A percentile compares a stretch with the other conserved stretches of the same genome.
phyloP scores from a whole-genome alignment of 2,888 invertebrate species.

The Athrips mouffetella region DNA sequence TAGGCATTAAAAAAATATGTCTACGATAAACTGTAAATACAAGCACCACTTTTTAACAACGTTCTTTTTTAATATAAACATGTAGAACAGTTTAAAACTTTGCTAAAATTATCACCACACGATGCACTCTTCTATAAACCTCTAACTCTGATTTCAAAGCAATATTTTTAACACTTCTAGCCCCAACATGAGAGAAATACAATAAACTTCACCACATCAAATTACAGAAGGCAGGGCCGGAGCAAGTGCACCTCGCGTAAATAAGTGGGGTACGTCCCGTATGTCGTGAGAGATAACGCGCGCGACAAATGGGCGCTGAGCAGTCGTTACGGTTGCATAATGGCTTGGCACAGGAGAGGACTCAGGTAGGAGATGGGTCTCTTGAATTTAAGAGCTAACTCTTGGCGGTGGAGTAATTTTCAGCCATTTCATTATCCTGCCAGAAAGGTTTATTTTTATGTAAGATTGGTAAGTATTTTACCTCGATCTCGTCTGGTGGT shows the following conservation, averaged over 20 bases:
- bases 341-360: constrained; percentile 14
- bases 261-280: constrained; percentile 1
- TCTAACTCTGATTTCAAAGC: no score
- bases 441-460: no score
- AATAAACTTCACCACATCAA: background rate
- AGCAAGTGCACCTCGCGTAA: background rate
- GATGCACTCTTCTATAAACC: no score
- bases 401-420: background rate
- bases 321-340: constrained; percentile 29
- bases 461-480: no score
- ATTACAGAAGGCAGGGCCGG: background rate
- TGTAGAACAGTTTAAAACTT: no score
- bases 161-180: background rate
- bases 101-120: no score
- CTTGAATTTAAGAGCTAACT: background rate
- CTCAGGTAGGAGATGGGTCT: background rate
- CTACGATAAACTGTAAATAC: no score
- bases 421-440: no score
- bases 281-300: constrained; percentile 28
- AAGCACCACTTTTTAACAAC: no score
- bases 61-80: no score
- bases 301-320: constrained; percentile 34
- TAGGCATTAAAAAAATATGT: no score
- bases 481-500: no score
- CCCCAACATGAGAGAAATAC: background rate